Percentiles rank a stretch among this genome's conserved stretches.
Conservation (phyloP, 2,113 vertebrate species). For the Ophiodon elongatus region DNA sequence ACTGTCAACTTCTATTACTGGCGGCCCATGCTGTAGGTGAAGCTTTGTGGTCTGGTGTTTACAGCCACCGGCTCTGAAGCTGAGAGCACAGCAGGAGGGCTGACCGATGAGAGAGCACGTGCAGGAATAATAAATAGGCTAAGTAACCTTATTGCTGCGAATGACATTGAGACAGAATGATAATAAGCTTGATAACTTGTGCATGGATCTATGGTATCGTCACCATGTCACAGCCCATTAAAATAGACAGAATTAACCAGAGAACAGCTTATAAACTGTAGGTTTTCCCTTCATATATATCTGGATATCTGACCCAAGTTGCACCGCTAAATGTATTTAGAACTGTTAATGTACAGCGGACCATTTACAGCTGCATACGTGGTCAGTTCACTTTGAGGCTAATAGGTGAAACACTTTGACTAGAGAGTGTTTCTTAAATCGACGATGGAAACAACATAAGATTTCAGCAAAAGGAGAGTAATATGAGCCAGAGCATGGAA, state of each 20-base stretch:
- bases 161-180: conserved; percentile 64
- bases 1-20: conserved; percentile 31
- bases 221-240: conserved; percentile 14
- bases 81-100: conserved; percentile 51
- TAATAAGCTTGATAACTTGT: conserved; percentile 58
- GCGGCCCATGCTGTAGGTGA: conserved; percentile 29
- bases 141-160: conserved; percentile 62
- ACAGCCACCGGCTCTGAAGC: conserved; percentile 40
- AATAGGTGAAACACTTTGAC: neutral
- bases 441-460: neutral
- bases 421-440: neutral
- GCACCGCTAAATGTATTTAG: neutral
- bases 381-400: neutral
- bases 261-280: neutral
- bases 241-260: neutral
- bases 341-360: neutral
- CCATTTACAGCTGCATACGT: neutral
- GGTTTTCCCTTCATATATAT: neutral
- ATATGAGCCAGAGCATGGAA: neutral
- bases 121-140: conserved; percentile 71
- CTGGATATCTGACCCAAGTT: neutral
- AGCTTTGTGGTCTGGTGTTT: conserved; percentile 47
- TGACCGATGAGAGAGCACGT: conserved; percentile 57
- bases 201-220: conserved; percentile 1
- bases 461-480: conserved; percentile 14